These are phyloP conservation scores for Brachionus angularis DNA, from an alignment of 1,140 invertebrate species.

Conservation along the genomic window DNA sequence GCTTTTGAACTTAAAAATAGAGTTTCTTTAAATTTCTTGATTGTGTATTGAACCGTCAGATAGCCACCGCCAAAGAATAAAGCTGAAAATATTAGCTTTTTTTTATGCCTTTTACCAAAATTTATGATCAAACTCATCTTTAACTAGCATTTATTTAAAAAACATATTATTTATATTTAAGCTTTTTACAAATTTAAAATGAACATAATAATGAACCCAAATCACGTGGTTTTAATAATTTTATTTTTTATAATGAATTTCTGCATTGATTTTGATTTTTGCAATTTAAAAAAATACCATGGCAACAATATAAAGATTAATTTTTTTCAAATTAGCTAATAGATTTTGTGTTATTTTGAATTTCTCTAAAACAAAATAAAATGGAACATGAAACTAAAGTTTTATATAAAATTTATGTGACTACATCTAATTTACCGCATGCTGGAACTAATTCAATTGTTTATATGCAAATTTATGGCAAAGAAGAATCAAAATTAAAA, in stretches of 20 bases:
- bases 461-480: conserved; percentile 54
- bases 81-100: conserved; percentile 17
- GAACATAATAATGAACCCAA: no score
- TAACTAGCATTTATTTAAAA: no score
- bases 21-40: conserved; percentile 1
- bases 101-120: conserved; percentile 27
- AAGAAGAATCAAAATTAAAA: conserved; percentile 47
- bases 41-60: conserved; percentile 1
- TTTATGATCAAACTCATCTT: conserved; percentile 2
- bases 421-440: conserved; percentile 56
- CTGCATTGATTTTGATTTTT: no score
- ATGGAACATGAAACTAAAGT: neutral
- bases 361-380: no score
- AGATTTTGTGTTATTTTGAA: no score
- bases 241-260: no score
- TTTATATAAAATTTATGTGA: conserved; percentile 50
- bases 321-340: no score
- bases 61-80: conserved; percentile 8
- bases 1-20: conserved; percentile 1
- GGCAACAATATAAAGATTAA: no score
- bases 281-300: no score
- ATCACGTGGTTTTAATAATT: no score
- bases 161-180: no score
- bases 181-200: no score
- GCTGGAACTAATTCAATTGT: conserved; percentile 59